Percentiles rank a stretch among this genome's conserved stretches.
phyloP scores from a whole-genome alignment of 2,113 vertebrate species.

The Nicator chloris region DNA sequence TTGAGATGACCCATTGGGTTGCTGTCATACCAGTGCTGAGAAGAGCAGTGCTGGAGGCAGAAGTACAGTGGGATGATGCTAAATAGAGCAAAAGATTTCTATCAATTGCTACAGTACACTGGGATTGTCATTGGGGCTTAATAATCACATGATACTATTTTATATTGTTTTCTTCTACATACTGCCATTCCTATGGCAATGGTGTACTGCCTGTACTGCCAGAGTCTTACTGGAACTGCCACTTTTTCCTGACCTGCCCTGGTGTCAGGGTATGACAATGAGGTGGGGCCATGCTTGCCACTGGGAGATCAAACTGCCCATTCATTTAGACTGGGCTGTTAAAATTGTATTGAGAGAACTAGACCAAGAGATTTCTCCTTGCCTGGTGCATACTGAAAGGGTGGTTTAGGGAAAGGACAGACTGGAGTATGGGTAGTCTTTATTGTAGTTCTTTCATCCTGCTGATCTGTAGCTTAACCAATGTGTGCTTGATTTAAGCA shows the following conservation, averaged over 20 bases:
- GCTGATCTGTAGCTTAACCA: background rate
- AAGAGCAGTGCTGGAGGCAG: background rate
- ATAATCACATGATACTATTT: background rate
- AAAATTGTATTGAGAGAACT: background rate
- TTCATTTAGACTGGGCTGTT: background rate
- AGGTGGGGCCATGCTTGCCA: background rate
- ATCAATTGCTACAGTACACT: background rate
- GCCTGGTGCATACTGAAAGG: background rate
- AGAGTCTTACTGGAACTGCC: background rate
- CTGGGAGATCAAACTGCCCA: background rate
- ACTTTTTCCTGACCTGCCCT: background rate
- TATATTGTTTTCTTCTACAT: background rate
- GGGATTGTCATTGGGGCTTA: background rate
- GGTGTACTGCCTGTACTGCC: background rate
- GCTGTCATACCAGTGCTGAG: background rate
- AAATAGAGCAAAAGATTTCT: background rate
- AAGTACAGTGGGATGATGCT: background rate
- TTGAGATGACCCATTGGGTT: background rate
- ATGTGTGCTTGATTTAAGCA: background rate
- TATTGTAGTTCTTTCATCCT: background rate
- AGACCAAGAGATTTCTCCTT: background rate
- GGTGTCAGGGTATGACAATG: background rate
- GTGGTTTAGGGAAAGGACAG: background rate
- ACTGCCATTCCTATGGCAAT: background rate
- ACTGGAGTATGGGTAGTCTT: background rate